Base-by-base conservation (phyloP, 1,140 invertebrate genomes). In the Sarcophaga peregrina region DNA sequence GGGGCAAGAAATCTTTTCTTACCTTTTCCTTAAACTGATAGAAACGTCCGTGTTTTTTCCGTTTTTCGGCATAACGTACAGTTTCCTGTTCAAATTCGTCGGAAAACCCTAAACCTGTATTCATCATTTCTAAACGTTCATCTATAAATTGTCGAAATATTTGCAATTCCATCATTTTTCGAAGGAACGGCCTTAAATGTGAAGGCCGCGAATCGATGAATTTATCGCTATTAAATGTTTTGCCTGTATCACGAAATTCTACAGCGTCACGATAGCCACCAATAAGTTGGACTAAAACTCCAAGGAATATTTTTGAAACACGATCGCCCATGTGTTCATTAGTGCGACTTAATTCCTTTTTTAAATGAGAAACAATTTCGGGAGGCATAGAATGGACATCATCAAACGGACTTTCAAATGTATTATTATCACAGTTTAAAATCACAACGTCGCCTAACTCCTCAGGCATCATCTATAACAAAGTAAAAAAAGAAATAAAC, bases 111-210 rank as follows among this genome's bases (percentile, higher is more conserved):
- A 95, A 91, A 3, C 97, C 97, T 45, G 95, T 94, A 91, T 98
- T 98, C 52, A 98, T 92, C 92, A 97, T 94, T 84, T 97, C 95
- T 85, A 98, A 91, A 87, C 97, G 92, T 91, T 97, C 97, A 87
- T 98, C 97, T 85, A 98, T 97, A 91, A 99, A 99, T 93, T 98
- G 97, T 88, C 96, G 96, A 91, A 99, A 99, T 86, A 98, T 98
- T 92, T 99, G 97, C 15, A 98, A n/a, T 83, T 97, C 94, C 75
- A 98, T n/a, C 94, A 99, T 97, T 91, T 97, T 96, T 86, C 94
- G 92, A 45, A 98, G 92, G 91, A 98, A 98, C 3, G 96, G 95
- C 88, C 97, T 96, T 92, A 98, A 94, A 8, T 94, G 93, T 82
- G 94, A 91, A 47, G 96, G 94, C 82, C 97, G 92, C 52, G 95